phyloP scores from a whole-genome alignment of 2,888 invertebrate genomes.

The Euplexia lucipara region DNA sequence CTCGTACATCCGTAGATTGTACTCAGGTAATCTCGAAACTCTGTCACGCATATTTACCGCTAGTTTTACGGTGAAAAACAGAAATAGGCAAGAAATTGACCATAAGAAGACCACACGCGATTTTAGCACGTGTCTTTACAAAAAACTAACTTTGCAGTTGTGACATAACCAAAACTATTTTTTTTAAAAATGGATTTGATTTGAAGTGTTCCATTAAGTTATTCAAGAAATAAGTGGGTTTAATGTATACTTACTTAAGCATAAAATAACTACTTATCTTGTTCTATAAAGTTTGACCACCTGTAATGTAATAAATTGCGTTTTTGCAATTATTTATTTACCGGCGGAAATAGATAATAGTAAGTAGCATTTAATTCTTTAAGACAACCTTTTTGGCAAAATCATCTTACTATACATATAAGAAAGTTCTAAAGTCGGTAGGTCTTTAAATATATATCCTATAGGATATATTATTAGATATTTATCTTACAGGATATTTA shows the following conservation, averaged over 20 bases:
- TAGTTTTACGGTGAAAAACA: constrained; percentile 23
- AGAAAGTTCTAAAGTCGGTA: too few relatives aligned
- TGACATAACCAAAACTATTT: too few relatives aligned
- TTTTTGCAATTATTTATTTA: neutral
- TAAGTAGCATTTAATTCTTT: neutral
- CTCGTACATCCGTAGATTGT: too few relatives aligned
- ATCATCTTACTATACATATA: too few relatives aligned
- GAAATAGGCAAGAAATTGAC: constrained; percentile 27
- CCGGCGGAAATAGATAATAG: neutral
- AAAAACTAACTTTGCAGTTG: constrained; percentile 15
- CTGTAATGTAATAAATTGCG: too few relatives aligned
- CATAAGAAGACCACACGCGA: constrained; percentile 24
- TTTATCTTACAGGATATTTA: too few relatives aligned
- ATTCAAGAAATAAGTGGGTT: neutral
- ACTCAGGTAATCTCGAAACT: neutral
- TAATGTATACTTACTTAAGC: neutral
- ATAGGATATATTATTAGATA: too few relatives aligned
- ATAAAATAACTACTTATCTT: too few relatives aligned
- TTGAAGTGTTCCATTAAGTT: neutral
- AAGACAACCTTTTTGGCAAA: neutral
- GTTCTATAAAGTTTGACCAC: too few relatives aligned
- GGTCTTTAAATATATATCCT: too few relatives aligned
- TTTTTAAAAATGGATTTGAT: neutral
- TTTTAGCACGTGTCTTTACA: constrained; percentile 10
- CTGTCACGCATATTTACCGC: constrained; percentile 26